Evolutionary conservation across 2,797 vertebrate species (phyloP).

Genomic region (Allochrocebus solatus): DNA sequence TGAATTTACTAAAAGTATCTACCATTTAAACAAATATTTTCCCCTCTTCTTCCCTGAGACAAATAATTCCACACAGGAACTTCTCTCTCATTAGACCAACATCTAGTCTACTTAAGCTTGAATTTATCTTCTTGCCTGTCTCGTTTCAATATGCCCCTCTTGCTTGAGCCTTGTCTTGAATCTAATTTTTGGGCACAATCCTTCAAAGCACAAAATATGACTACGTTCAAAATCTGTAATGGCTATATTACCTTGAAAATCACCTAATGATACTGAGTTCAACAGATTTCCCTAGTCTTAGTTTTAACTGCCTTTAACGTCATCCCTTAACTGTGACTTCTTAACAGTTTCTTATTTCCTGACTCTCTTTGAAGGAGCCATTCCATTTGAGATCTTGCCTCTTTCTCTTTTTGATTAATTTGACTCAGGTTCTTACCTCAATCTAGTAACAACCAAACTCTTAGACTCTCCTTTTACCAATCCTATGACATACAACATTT

Average conservation of each 20-base stretch:
- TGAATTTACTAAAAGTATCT: neutral
- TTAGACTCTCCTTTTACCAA: neutral
- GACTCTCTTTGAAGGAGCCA: neutral
- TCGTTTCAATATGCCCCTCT: neutral
- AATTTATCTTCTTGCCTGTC: neutral
- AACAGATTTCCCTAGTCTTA: neutral
- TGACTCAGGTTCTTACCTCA: neutral
- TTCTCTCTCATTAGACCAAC: neutral
- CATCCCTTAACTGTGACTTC: neutral
- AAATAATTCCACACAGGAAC: neutral
- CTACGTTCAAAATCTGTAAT: neutral
- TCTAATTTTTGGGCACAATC: neutral
- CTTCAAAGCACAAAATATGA: neutral
- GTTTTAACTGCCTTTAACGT: neutral
- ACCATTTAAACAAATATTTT: neutral
- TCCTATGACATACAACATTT: neutral
- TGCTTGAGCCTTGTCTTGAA: neutral
- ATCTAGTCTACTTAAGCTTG: neutral
- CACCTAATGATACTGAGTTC: neutral
- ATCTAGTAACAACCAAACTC: neutral
- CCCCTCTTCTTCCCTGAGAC: neutral
- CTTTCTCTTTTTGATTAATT: neutral
- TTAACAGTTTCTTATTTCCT: neutral
- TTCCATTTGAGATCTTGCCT: neutral
- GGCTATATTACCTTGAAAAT: neutral